Evolutionary conservation across 1,140 invertebrate genomes (phyloP).

Genomic region (Ooceraea biroi): DNA sequence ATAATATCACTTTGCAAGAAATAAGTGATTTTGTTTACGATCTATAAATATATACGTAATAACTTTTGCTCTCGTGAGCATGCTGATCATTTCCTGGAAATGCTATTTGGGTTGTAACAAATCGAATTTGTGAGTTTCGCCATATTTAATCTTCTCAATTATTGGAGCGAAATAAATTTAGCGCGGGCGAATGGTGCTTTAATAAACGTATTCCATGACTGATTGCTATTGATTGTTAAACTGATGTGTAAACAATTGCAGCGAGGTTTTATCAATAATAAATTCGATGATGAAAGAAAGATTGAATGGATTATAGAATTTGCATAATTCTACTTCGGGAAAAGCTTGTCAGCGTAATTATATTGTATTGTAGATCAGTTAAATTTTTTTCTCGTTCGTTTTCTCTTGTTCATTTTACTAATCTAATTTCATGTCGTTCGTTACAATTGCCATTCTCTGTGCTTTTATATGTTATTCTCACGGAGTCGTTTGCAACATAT

Average conservation of each 20-base stretch:
- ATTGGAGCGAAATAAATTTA: background rate
- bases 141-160: background rate
- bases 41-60: background rate
- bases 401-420: background rate
- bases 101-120: background rate
- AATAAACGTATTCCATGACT: background rate
- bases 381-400: background rate
- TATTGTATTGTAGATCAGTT: background rate
- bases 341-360: background rate
- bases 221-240: background rate
- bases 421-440: background rate
- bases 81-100: background rate
- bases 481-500: background rate
- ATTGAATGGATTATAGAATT: background rate
- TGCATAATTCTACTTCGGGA: background rate
- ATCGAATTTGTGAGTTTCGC: slow-evolving; percentile 3
- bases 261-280: background rate
- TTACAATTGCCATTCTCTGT: no score
- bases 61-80: background rate
- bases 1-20: background rate
- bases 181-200: background rate
- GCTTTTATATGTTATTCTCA: background rate
- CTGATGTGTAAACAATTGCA: background rate
- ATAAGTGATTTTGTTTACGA: background rate
- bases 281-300: no score